phyloP scores from a whole-genome alignment of 1,140 invertebrate genomes.

The Halictus rubicundus region DNA sequence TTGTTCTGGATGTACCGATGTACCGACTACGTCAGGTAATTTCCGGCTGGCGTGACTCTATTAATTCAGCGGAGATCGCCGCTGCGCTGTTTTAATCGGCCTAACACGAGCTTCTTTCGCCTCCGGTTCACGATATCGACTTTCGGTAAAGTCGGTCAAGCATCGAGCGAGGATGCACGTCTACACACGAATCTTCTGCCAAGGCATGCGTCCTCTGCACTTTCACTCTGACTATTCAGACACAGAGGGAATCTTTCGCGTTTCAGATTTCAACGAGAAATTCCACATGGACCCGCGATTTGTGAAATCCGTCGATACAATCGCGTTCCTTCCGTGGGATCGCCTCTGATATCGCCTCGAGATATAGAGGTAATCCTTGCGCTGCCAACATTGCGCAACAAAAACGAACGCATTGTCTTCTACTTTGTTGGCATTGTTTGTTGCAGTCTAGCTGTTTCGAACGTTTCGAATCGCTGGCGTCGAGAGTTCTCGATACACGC shows the following conservation, averaged over 20 bases:
- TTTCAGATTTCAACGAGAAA: not conserved
- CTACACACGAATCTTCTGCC: not conserved
- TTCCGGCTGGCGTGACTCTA: not conserved
- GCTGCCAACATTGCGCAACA: not conserved
- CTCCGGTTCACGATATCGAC: conserved; percentile 24
- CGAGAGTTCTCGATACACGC: not conserved
- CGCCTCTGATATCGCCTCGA: too few species aligned
- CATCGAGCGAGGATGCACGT: conserved; percentile 29
- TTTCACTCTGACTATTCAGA: conserved; percentile 21
- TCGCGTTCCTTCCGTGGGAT: too few species aligned
- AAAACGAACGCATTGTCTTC: too few species aligned
- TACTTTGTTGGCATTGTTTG: not conserved
- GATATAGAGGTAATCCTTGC: too few species aligned
- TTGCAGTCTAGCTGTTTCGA: not conserved
- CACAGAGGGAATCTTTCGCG: not conserved
- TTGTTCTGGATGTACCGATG: not conserved
- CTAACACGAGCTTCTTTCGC: conserved; percentile 5
- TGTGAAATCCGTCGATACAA: not conserved
- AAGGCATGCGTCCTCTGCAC: conserved; percentile 17
- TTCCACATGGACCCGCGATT: not conserved
- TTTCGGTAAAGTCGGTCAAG: conserved; percentile 60
- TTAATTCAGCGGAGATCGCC: not conserved
- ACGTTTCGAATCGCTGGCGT: not conserved
- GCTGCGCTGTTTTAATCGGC: conserved; percentile 20
- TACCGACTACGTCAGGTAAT: not conserved